These are phyloP conservation scores for Rhagonycha lutea DNA, from an alignment of 2,888 invertebrate genomes.

Conservation along the genomic window DNA sequence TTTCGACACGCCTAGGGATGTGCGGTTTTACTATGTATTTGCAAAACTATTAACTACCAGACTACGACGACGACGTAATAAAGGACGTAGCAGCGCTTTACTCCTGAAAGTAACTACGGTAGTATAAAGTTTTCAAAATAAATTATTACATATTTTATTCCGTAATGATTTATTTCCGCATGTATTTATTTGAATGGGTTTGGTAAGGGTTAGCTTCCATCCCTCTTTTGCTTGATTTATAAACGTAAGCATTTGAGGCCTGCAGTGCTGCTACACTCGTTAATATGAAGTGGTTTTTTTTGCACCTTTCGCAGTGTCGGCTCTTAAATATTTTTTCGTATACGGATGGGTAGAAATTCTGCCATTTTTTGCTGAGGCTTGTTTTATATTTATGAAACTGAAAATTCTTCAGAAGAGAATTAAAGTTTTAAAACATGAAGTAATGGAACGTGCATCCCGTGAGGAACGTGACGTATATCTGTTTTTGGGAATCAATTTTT, in stretches of 20 bases:
- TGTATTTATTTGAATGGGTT: background rate
- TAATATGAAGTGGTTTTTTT: background rate
- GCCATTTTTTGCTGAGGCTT: background rate
- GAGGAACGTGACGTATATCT: background rate
- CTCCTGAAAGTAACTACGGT: background rate
- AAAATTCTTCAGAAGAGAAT: background rate
- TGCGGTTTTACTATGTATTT: constrained; percentile 6
- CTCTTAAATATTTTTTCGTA: background rate
- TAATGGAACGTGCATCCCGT: background rate
- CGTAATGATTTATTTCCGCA: background rate
- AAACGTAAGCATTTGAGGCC: background rate
- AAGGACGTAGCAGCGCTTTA: constrained; percentile 1
- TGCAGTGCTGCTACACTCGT: background rate
- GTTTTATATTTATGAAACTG: background rate
- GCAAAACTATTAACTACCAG: background rate
- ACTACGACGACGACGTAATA: background rate
- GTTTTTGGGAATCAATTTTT: background rate
- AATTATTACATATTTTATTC: background rate
- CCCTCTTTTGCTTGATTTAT: background rate
- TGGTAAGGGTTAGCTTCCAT: background rate
- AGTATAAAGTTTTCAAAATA: background rate
- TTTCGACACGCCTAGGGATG: constrained; percentile 9
- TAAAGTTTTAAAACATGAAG: background rate
- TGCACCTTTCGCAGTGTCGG: background rate
- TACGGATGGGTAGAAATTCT: background rate